Percentiles rank a stretch among this genome's conserved stretches.
Conservation (phyloP, 2,888 invertebrate species). For the Ichneumon xanthorius region DNA sequence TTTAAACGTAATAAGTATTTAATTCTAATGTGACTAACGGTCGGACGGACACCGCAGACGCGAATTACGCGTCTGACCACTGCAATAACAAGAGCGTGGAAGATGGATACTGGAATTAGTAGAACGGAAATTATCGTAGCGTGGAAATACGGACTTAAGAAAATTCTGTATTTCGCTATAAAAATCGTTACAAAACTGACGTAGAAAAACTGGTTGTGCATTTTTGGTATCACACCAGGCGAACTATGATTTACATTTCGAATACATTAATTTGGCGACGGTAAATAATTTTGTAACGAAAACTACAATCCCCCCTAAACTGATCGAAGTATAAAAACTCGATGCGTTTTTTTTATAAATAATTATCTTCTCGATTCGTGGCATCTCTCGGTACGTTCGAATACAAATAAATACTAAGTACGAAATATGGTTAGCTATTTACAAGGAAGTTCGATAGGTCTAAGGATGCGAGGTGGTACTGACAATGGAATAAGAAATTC, state of each 20-base stretch:
- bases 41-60: constrained; percentile 16
- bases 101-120: not conserved
- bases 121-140: not conserved
- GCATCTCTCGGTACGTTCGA: constrained; percentile 55
- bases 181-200: constrained; percentile 45
- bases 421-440: constrained; percentile 52
- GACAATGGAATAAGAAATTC: not conserved
- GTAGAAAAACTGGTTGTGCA: constrained; percentile 24
- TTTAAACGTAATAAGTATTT: constrained; percentile 45
- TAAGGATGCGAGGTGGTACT: constrained; percentile 17
- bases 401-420: constrained; percentile 66
- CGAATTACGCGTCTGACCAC: constrained; percentile 20
- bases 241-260: constrained; percentile 16
- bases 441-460: constrained; percentile 54
- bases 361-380: constrained; percentile 54
- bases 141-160: not conserved
- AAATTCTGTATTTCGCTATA: constrained; percentile 46
- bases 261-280: constrained; percentile 32
- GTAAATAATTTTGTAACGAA: constrained; percentile 27
- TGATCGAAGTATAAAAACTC: constrained; percentile 30
- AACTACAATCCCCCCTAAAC: not conserved
- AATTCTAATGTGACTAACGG: constrained; percentile 45
- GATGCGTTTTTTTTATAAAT: constrained; percentile 59
- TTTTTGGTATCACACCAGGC: not conserved
- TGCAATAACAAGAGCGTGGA: not conserved